Evolutionary conservation across 1,140 invertebrate genomes (phyloP), one percentile per base, ranked within the genome.

Genomic region (Heliconius nattereri): DNA sequence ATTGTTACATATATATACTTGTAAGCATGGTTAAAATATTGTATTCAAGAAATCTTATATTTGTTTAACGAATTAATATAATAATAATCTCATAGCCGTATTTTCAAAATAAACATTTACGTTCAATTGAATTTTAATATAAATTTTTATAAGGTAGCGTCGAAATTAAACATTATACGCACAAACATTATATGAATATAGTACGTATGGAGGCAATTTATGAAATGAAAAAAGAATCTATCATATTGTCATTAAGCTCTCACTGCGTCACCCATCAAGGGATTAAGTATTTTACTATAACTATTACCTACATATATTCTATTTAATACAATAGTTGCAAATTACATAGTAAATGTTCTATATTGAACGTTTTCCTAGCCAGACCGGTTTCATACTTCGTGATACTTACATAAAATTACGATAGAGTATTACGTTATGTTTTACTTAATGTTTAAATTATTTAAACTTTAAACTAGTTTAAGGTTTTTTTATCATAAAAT

Each of bases 321-420:
- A 66, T 66, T 11, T 66, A 26, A 66, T 66, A 66, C 26, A 3
- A 66, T 29, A 26, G 23, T 66, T 23, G 60, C 26, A n/a, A 66
- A 26, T 52, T 52, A 52, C 49, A 20, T 60, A 60, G 20, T 60
- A 23, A 29, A 29, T 66, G 60, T 16, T 29, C 60, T 66, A 66
- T 29, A 66, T 29, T 26, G 60, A 66, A 29, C 26, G 11, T 66
- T 26, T 45, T 66, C 23, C 60, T 66, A 29, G 60, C 11, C 13
- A 66, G 60, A 66, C 60, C 26, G 13, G 60, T 66, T 66, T 26
- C 23, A 66, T 29, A 29, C 11, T 66, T 66, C 26, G 60, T 66
- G 60, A 16, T 66, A 66, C 60, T 66, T 66, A 66, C 60, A 66
- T 66, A 66, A 26, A 66, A 66, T 66, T 66, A 66, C 60, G 23